Conservation (phyloP, 2,888 invertebrate genomes). For the Troides oblongomaculatus region DNA sequence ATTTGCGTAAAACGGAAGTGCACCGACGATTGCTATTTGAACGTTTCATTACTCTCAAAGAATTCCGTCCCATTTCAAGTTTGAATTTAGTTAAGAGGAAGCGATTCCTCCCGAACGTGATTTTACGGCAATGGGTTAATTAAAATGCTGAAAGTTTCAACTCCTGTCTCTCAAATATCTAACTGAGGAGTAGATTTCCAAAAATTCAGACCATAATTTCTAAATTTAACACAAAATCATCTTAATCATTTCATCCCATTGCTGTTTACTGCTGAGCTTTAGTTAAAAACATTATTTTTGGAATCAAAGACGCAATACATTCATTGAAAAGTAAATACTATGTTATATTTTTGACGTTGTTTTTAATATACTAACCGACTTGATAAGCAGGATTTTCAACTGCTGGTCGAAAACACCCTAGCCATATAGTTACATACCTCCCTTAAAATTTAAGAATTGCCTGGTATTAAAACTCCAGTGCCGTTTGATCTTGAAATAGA, state of each 20-base stretch:
- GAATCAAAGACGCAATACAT: no score
- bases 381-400: no score
- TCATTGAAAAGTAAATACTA: no score
- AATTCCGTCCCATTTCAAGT: constrained; percentile 17
- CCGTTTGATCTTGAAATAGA: no score
- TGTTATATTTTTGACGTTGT: no score
- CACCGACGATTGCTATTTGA: constrained; percentile 3
- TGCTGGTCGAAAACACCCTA: no score
- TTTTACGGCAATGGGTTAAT: constrained; percentile 20
- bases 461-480: no score
- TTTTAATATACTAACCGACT: no score
- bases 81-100: constrained; percentile 12
- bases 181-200: constrained; percentile 6
- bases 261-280: no score
- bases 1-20: neutral
- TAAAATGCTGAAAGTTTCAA: constrained; percentile 24
- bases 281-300: no score
- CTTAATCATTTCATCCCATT: neutral
- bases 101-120: constrained; percentile 20
- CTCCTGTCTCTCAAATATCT: constrained; percentile 13
- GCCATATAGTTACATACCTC: no score
- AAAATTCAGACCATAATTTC: neutral
- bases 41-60: constrained; percentile 4
- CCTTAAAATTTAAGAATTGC: no score
- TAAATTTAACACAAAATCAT: neutral